A percentile compares a stretch with the other conserved stretches of the same genome.
phyloP scores from a whole-genome alignment of 2,797 vertebrate species.

The Ctenosaura bakeri region DNA sequence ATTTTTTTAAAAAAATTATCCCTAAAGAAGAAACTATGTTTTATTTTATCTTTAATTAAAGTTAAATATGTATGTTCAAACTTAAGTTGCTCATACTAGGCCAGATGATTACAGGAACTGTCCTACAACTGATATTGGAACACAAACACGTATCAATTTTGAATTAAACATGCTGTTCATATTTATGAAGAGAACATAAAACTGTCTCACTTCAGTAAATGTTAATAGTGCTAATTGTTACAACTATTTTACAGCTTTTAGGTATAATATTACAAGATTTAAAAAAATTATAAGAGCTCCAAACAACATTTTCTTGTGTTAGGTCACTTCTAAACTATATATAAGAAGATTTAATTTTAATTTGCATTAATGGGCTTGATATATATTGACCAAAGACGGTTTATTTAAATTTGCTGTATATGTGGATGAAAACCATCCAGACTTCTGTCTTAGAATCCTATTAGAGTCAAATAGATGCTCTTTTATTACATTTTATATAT shows the following conservation, averaged over 20 bases:
- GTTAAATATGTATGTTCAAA: background rate
- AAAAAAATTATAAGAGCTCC: conserved; percentile 38
- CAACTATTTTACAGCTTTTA: conserved; percentile 43
- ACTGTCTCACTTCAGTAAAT: background rate
- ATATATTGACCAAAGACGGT: accelerated
- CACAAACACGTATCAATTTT: conserved; percentile 20
- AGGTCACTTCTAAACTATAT: conserved; percentile 44
- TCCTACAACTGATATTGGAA: background rate
- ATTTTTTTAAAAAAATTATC: background rate
- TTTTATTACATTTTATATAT: conserved; percentile 30
- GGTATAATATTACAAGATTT: conserved; percentile 23
- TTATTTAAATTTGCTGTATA: conserved; percentile 19
- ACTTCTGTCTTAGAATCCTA: conserved; percentile 33
- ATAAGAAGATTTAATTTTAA: background rate
- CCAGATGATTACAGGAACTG: conserved; percentile 1
- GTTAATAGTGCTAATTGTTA: conserved; percentile 25
- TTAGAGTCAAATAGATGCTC: conserved; percentile 24
- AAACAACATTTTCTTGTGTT: background rate
- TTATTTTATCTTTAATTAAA: background rate
- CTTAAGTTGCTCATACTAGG: conserved; percentile 12
- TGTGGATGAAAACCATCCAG: conserved; percentile 22
- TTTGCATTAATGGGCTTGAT: background rate
- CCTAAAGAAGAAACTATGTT: background rate
- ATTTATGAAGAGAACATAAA: background rate
- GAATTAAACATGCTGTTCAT: conserved; percentile 15